Conservation (phyloP, 2,888 invertebrate species). For the Plutella xylostella region DNA sequence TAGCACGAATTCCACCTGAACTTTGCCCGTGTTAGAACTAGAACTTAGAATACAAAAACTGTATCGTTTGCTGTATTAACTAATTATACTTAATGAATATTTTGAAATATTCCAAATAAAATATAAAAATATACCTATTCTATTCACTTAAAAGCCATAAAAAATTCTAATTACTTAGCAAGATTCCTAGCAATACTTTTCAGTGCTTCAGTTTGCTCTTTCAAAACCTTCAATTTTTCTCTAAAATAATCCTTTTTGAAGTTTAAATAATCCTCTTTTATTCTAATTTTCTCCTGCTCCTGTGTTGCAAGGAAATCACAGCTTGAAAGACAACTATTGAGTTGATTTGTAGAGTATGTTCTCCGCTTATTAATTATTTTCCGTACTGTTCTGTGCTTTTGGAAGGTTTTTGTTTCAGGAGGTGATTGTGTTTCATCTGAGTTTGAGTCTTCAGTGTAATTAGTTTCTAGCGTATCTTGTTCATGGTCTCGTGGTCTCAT, state of each 20-base stretch:
- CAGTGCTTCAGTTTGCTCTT: constrained; percentile 55
- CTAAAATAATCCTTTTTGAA: constrained; percentile 56
- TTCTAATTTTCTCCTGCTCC: constrained; percentile 44
- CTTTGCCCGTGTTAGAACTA: no score
- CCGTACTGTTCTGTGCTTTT: constrained; percentile 17
- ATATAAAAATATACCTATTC: no score
- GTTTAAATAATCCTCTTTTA: constrained; percentile 53
- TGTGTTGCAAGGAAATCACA: constrained; percentile 45
- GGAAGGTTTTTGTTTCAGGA: constrained; percentile 37
- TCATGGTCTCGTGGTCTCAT: no score
- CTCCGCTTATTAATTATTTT: constrained; percentile 27
- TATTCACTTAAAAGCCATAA: no score
- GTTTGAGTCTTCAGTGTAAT: no score
- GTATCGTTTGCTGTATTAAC: no score
- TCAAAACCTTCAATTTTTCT: constrained; percentile 46
- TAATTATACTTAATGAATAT: no score
- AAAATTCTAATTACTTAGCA: constrained; percentile 21
- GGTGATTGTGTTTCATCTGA: constrained; percentile 41
- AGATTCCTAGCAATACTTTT: constrained; percentile 50
- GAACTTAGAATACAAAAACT: no score
- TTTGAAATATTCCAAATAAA: no score
- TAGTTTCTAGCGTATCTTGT: no score
- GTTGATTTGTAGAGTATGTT: constrained; percentile 6
- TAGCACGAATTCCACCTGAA: no score
- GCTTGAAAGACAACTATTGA: constrained; percentile 36